Evolutionary conservation across 2,797 vertebrate genomes (phyloP), one percentile per base, ranked within the genome.

Genomic region (Labroides dimidiatus): DNA sequence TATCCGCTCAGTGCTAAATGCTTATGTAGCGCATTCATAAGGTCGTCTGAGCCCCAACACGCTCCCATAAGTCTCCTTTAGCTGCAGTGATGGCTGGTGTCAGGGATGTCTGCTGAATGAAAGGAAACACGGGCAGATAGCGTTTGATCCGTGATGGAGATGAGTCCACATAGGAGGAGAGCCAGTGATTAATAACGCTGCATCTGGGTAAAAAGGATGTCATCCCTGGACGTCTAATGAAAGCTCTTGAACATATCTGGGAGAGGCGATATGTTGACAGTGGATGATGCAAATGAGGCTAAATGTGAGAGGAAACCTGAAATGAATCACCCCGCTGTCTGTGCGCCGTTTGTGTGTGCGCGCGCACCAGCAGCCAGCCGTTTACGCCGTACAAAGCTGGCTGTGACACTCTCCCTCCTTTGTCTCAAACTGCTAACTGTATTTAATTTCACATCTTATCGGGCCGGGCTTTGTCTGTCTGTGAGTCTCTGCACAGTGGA

Each of bases 391-490:
- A 87, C 81, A 85, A 88, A 92, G 87, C 92, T 90, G 76, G 84
- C 61, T 89, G 89, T 93, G 84, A 93, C 83, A 90, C 92, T 93
- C 92, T 87, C 72, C 42, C 82, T 89, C 86, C 81, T 89, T 92
- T 92, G 93, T 94, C 92, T 93, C 83, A 89, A 89, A 93, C 92
- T 94, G 89, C 91, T 95, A 93, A 95, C 92, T 94, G 93, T 95
- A 94, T 95, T 94, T 95, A 93, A 94, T 96, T 96, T 92, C 89
- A 78, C 77, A 89, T 92, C 94, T 95, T 94, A 91, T 95, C 94
- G 72, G 85, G 78, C 92, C 78, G 49, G 77, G 85, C 94, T 93
- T 94, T 95, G 90, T 94, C 90, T 94, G 92, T 93, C 93, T 94
- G 80, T 89, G 85, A 91, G 87, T 92, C 91, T 89, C 93, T 82